phyloP scores from a whole-genome alignment of 2,113 vertebrate genomes.

The Seriola rivoliana region DNA sequence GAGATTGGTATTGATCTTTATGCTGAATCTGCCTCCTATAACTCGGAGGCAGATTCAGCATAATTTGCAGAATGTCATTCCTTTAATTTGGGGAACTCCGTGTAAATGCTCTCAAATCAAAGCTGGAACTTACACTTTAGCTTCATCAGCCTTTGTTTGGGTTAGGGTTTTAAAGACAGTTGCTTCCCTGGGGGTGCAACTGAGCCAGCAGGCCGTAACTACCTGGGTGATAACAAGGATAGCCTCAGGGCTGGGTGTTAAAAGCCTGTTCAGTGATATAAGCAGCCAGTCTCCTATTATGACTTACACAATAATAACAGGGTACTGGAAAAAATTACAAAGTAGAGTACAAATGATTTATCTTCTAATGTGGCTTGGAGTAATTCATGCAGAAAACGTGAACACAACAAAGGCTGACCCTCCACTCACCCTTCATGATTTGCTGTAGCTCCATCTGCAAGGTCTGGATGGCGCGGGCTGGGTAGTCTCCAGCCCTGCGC shows the following conservation, averaged over 20 bases:
- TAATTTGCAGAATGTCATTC: background rate
- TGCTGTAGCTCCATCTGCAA: constrained; percentile 99
- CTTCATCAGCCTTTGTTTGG: background rate
- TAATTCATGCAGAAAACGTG: background rate
- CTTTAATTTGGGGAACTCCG: background rate
- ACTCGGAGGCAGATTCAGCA: background rate
- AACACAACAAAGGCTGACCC: background rate
- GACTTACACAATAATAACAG: constrained; percentile 31
- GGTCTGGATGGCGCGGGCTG: constrained; percentile 94
- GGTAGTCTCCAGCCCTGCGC: constrained; percentile 92
- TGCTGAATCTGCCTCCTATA: background rate
- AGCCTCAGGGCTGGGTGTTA: background rate
- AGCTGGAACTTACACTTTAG: background rate
- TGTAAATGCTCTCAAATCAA: background rate
- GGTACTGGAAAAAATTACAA: constrained; percentile 45
- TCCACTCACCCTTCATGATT: constrained; percentile 95
- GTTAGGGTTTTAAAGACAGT: constrained; percentile 6
- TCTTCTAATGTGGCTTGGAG: background rate
- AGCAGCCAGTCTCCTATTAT: background rate
- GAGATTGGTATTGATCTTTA: too few relatives aligned
- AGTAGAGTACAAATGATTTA: constrained; percentile 23
- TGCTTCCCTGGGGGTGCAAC: constrained; percentile 3
- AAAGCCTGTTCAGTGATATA: constrained; percentile 14
- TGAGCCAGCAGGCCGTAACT: constrained; percentile 18
- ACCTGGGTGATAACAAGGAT: constrained; percentile 24